phyloP scores from a whole-genome alignment of 2,888 invertebrate species.

The Synanthedon tipuliformis region DNA sequence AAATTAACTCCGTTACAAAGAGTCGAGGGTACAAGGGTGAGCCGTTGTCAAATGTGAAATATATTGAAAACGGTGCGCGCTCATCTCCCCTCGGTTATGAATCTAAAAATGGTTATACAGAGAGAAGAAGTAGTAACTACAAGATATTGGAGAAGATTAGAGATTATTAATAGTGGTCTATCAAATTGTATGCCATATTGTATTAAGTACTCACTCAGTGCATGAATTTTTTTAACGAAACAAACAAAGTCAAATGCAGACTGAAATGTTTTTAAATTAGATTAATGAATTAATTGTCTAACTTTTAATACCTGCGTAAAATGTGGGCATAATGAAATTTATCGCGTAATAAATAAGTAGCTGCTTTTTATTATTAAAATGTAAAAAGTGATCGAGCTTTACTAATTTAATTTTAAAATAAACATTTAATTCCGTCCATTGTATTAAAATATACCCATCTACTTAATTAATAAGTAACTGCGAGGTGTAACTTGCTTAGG shows the following conservation, averaged over 20 bases:
- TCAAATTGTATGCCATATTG: conserved; percentile 41
- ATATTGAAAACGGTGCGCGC: conserved; percentile 66
- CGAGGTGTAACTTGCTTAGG: conserved; percentile 12
- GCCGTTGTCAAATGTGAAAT: conserved; percentile 56
- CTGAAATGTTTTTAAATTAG: conserved; percentile 48
- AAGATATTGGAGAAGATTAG: conserved; percentile 59
- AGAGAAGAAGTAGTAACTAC: conserved; percentile 58
- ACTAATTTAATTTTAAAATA: conserved; percentile 52
- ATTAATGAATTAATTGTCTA: conserved; percentile 29
- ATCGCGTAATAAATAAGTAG: not conserved
- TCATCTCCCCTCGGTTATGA: conserved; percentile 41
- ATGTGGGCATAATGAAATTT: conserved; percentile 34
- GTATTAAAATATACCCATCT: conserved; percentile 18
- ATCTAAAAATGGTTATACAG: conserved; percentile 48
- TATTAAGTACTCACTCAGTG: conserved; percentile 5
- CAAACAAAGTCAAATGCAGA: conserved; percentile 50
- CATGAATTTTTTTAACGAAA: conserved; percentile 15
- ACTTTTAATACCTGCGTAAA: conserved; percentile 27
- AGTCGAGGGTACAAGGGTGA: conserved; percentile 69
- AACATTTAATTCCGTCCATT: conserved; percentile 40
- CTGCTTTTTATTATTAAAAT: not conserved
- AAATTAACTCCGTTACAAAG: conserved; percentile 77
- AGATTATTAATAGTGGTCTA: conserved; percentile 46
- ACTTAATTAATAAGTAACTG: conserved; percentile 1
- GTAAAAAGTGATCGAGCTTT: conserved; percentile 65